Evolutionary conservation across 2,113 vertebrate genomes (phyloP), one percentile per base, ranked within the genome.

Genomic region (Oryzias javanicus): DNA sequence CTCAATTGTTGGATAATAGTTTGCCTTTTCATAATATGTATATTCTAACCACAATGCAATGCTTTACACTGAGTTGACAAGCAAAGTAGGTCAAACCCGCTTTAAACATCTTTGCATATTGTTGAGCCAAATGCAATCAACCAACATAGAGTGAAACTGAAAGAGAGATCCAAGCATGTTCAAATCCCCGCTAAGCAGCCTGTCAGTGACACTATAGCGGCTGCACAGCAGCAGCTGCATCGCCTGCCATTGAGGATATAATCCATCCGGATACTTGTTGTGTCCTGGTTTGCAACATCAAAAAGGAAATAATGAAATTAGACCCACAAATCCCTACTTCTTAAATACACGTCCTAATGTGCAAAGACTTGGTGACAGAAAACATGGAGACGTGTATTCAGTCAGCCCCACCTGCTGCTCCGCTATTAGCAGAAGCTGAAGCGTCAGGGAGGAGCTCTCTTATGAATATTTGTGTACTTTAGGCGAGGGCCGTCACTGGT

Each of bases 61-160:
- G 35, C 35, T 35, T 35, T 35, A 35, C 35, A 35, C 35, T 35
- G 35, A 35, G 62, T 54, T 77, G 67, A 60, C 60, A 55, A 19
- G 15, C 53, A 78, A 85, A 80, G 74, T 82, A 60, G 82, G 82
- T 65, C 77, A 82, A 56, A 72, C 51, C 64, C 57, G 49, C 64
- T 75, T 82, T 50, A 72, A 75, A 67, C 56, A 71, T 81, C 51
- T 79, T 74, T 74, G 64, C 61, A 72, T 76, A 64, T 59, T 64
- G 75, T 74, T 55, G 64, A 79, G 65, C 52, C 16, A 64, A 70
- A 63, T 6, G 19, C 70, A 63, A 40, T 47, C 49, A 49, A 53
- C 60, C 63, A 76, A 51, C 63, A 62, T 49, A 42, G 35, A 53
- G 59, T 35, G 8, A 70, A 62, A 20, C 50, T 52, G 18, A 65